Evolutionary conservation across 2,888 invertebrate genomes (phyloP).

Genomic region (Agonopterix heracliana): DNA sequence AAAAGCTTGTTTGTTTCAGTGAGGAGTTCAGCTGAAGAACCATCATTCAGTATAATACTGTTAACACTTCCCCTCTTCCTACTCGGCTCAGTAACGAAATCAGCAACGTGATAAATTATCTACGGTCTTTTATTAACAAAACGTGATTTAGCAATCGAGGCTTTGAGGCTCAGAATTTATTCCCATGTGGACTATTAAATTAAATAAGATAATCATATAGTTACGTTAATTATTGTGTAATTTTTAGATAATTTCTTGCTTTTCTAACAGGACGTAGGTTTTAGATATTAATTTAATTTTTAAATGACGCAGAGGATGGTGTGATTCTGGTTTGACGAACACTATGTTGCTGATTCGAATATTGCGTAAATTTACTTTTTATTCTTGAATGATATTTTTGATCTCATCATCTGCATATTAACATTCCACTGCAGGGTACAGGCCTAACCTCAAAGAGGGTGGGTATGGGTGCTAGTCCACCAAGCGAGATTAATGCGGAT

Average conservation of each 20-base stretch:
- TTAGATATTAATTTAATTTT: too few species aligned
- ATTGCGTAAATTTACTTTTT: too few species aligned
- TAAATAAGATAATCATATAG: constrained; percentile 2
- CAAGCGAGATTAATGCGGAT: too few species aligned
- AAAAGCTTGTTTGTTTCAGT: constrained; percentile 58
- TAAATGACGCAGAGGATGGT: too few species aligned
- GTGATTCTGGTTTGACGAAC: too few species aligned
- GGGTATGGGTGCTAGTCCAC: too few species aligned
- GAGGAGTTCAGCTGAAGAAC: constrained; percentile 52
- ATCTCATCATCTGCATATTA: too few species aligned
- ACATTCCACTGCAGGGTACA: too few species aligned
- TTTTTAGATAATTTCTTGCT: not conserved
- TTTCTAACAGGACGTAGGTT: too few species aligned
- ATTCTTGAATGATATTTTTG: too few species aligned
- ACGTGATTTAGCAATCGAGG: constrained; percentile 43
- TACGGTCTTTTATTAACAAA: constrained; percentile 48
- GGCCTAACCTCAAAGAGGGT: too few species aligned
- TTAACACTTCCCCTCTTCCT: constrained; percentile 59
- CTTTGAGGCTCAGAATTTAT: constrained; percentile 13
- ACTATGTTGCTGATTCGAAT: too few species aligned
- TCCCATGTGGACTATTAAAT: constrained; percentile 18
- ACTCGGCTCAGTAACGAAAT: constrained; percentile 50
- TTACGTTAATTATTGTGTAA: constrained; percentile 1
- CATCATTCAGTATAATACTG: constrained; percentile 54
- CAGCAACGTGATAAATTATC: constrained; percentile 70